phyloP scores from a whole-genome alignment of 2,797 vertebrate species.

The Nannoperca australis region DNA sequence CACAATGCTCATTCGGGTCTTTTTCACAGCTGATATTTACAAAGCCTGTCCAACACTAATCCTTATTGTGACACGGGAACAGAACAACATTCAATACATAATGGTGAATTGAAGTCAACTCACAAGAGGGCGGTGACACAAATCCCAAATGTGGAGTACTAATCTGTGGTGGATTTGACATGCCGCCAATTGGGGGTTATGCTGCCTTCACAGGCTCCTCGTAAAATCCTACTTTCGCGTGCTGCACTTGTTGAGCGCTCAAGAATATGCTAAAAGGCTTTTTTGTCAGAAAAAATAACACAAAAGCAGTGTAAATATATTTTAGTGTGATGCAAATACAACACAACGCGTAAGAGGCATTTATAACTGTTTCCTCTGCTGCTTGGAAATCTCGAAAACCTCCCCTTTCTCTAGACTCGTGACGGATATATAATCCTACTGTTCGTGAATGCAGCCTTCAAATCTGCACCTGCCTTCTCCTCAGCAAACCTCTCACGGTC shows the following conservation, averaged over 20 bases:
- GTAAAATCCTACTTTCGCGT: conserved; percentile 18
- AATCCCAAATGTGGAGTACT: conserved; percentile 50
- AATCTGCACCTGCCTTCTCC: conserved; percentile 25
- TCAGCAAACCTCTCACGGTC: neutral
- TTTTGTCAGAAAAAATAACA: neutral
- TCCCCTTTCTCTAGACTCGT: accelerated
- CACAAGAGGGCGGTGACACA: conserved; percentile 41
- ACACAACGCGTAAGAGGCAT: neutral
- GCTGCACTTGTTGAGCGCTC: neutral
- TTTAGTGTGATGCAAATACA: neutral
- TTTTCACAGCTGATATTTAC: conserved; percentile 26
- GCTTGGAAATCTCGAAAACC: neutral
- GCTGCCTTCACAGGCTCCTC: conserved; percentile 52
- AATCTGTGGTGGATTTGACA: conserved; percentile 75
- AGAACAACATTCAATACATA: conserved; percentile 47
- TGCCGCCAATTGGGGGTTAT: conserved; percentile 53
- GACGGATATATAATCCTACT: accelerated
- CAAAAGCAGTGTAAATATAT: neutral
- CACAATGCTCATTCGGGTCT: neutral
- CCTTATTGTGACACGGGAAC: conserved; percentile 44
- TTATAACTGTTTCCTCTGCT: neutral
- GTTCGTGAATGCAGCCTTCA: neutral
- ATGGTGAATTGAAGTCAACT: conserved; percentile 30
- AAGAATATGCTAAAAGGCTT: neutral
- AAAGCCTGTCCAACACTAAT: conserved; percentile 32